Base-by-base conservation (phyloP, 2,888 invertebrate genomes). In the Thyatira batis region DNA sequence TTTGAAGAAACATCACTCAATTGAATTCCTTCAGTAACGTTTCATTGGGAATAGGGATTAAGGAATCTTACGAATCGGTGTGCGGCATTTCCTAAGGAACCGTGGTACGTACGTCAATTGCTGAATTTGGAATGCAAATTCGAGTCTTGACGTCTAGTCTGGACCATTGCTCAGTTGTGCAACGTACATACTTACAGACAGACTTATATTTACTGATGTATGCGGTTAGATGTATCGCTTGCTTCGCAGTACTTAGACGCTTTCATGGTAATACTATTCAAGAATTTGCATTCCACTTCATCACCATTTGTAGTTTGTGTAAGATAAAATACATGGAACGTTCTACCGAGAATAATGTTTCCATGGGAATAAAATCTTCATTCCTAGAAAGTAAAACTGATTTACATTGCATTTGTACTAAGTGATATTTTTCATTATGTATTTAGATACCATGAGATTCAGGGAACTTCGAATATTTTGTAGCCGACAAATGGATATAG, bases 81-180 rank as follows among this genome's bases (percentile, higher is more conserved):
- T 79, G 53, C 28, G 52, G 54, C 0, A 54, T 17, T 30, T 61
- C 58, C 50, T 52, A 51, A 69, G 60, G 67, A 65, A 71, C 69
- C 73, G 76, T 66, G 70, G 76, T 78, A 78, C 78, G 81, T 85
- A 78, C 78, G 81, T 85, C 86, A 85, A 85, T 86, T 82, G 84
- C 71, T 72, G 81, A 81, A 87, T 87, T 85, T 86, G 82, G 84
- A 76, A 86, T 87, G 84, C 83, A 85, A 84, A 87, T 85, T 79
- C 76, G 64, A 70, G 74, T 71, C 77, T 80, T 82, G 81, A 84
- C 77, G 80, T 79, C 75, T 72, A 69, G 74, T 64, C 39, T 39
- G 39, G 39, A 39, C 80, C 69, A 69, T 69, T 68, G 64, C 71
- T 65, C 59, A 48, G 30, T 60, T 58, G 45, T 63, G 63, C 53